Evolutionary conservation across 2,113 vertebrate species (phyloP).

Genomic region (Reinhardtius hippoglossoides): DNA sequence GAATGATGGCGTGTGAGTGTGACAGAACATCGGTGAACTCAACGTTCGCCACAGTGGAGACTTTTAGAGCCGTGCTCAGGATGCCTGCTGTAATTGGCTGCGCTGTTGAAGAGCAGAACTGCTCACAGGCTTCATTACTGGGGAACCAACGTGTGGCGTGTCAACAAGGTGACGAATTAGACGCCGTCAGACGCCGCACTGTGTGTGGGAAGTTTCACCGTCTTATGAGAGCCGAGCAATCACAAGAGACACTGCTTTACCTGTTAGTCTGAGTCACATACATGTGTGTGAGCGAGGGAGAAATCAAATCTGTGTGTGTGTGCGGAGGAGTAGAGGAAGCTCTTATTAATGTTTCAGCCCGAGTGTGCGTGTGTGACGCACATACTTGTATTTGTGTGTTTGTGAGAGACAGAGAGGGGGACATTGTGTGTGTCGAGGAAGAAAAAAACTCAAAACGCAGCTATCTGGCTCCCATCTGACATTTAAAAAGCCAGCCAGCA

Average conservation of each 20-base stretch:
- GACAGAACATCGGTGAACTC: conserved; percentile 42
- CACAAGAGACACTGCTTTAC: background rate
- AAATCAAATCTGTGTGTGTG: background rate
- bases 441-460: conserved; percentile 16
- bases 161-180: conserved; percentile 52
- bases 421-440: conserved; percentile 34
- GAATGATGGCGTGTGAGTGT: conserved; percentile 15
- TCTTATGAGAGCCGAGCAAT: conserved; percentile 8
- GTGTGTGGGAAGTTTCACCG: conserved; percentile 16
- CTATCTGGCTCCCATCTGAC: conserved; percentile 70
- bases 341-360: conserved; percentile 34
- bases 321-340: conserved; percentile 11
- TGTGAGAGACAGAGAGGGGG: conserved; percentile 37
- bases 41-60: conserved; percentile 26
- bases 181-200: conserved; percentile 19
- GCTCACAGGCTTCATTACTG: conserved; percentile 61
- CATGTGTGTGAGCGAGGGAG: conserved; percentile 1
- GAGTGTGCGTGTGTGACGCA: background rate
- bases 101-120: conserved; percentile 47
- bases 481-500: conserved; percentile 73
- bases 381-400: conserved; percentile 41
- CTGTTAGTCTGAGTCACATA: conserved; percentile 39
- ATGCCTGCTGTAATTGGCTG: conserved; percentile 67
- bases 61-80: conserved; percentile 31
- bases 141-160: conserved; percentile 51